Conservation (phyloP, 2,113 vertebrate genomes). For the Cheirogaleus medius region DNA sequence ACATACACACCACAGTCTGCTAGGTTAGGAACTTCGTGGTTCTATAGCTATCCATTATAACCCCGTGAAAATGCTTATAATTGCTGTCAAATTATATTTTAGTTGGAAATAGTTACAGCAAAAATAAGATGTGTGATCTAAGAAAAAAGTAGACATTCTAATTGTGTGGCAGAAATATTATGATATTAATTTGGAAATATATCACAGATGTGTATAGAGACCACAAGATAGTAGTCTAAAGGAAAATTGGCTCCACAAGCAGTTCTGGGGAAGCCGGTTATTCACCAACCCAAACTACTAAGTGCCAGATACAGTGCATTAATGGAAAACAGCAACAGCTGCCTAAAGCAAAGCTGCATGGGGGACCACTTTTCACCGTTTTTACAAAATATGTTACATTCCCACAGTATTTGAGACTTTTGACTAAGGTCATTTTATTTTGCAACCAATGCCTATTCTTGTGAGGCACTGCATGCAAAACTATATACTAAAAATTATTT, state of each 20-base stretch:
- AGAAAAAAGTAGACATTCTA: not conserved
- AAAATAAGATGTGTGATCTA: not conserved
- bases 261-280: not conserved
- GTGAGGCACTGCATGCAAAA: not conserved
- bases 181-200: not conserved
- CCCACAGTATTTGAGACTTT: not conserved
- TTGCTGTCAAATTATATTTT: not conserved
- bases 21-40: not conserved
- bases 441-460: not conserved
- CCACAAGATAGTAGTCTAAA: not conserved
- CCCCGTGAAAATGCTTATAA: not conserved
- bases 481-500: not conserved
- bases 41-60: rapidly evolving
- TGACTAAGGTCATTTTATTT: not conserved
- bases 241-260: not conserved
- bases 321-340: not conserved
- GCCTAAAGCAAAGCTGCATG: rapidly evolving
- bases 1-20: rapidly evolving
- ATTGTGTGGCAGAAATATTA: not conserved
- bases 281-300: rapidly evolving
- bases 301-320: rapidly evolving
- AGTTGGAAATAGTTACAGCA: not conserved
- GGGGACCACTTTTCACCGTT: rapidly evolving
- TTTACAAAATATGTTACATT: not conserved
- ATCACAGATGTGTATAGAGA: rapidly evolving